Evolutionary conservation across 2,888 invertebrate species (phyloP), one percentile per base, ranked within the genome.

Genomic region (Cantharis lateralis): DNA sequence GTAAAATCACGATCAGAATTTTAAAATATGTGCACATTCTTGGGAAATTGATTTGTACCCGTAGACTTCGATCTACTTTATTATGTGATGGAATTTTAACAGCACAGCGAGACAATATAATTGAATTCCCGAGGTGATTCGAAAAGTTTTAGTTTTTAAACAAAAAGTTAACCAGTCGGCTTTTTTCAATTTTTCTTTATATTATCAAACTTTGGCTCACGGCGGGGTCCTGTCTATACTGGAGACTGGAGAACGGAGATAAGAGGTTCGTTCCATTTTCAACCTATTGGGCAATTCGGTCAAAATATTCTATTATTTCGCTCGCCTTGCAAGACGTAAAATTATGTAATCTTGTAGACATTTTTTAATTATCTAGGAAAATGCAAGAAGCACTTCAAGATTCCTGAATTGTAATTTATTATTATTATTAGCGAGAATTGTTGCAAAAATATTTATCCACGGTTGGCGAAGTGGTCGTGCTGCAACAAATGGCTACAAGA

Each of bases 401-500:
- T n/a, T 48, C 7, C 0, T n/a, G 7, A 0, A 7, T n/a, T 48
- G n/a, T 48, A n/a, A 48, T 48, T 48, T 48, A 48, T 48, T 48
- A n/a, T n/a, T 48, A 32, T 82, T 83, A 82, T 83, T 84, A 84
- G 82, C 82, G 2, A 83, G 26, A 28, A 28, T 28, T 28, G 26
- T 28, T 28, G 26, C 26, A 28, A 83, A 83, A 82, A 81, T 83
- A 81, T 82, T 84, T 82, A 84, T 84, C 81, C 82, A 83, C 83
- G 85, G 81, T 84, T 83, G 84, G 82, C 82, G 82, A 82, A 83
- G 82, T 83, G 83, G 83, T 82, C 82, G 83, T 81, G 82, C 83
- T 84, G 83, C 84, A 82, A 84, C 84, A 82, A 85, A 85, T 84
- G 84, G 83, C 82, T 84, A 77, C 80, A 83, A 82, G 82, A 83